Percentiles rank a stretch among this genome's conserved stretches.
Evolutionary conservation across 2,888 invertebrate genomes (phyloP).

Genomic region (Scaptomyza parva): DNA sequence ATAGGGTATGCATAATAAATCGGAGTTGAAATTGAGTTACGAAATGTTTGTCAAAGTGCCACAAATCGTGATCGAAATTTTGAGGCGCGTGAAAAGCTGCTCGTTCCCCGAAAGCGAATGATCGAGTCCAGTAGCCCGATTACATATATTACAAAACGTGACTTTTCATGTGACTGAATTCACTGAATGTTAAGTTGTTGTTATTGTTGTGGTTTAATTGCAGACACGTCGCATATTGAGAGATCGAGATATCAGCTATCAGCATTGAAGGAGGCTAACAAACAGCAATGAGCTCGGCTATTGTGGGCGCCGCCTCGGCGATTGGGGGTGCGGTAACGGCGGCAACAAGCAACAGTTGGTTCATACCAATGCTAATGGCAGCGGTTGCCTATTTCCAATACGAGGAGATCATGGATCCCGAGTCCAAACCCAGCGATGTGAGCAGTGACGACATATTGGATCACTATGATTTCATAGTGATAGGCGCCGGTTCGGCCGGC

Average conservation of each 20-base stretch:
- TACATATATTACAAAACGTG: conserved; percentile 52
- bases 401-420: conserved; percentile 93
- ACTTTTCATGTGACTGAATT: conserved; percentile 43
- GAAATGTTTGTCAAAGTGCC: conserved; percentile 47
- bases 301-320: conserved; percentile 88
- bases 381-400: conserved; percentile 95
- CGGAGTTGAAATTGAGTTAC: conserved; percentile 47
- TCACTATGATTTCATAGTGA: conserved; percentile 93
- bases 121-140: conserved; percentile 50
- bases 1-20: conserved; percentile 43
- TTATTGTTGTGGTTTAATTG: conserved; percentile 26
- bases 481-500: conserved; percentile 95
- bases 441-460: conserved; percentile 87
- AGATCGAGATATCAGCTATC: conserved; percentile 19
- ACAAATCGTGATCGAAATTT: conserved; percentile 63
- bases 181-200: conserved; percentile 1
- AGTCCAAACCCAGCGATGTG: conserved; percentile 91
- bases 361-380: conserved; percentile 93
- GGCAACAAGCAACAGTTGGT: conserved; percentile 90
- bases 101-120: conserved; percentile 4
- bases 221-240: conserved; percentile 52
- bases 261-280: conserved; percentile 16
- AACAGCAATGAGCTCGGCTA: conserved; percentile 87
- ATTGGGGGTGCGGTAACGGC: conserved; percentile 89
- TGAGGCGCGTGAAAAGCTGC: conserved; percentile 54